A percentile compares a stretch with the other conserved stretches of the same genome.
Evolutionary conservation across 2,113 vertebrate genomes (phyloP).

Genomic region (Thermophis baileyi): DNA sequence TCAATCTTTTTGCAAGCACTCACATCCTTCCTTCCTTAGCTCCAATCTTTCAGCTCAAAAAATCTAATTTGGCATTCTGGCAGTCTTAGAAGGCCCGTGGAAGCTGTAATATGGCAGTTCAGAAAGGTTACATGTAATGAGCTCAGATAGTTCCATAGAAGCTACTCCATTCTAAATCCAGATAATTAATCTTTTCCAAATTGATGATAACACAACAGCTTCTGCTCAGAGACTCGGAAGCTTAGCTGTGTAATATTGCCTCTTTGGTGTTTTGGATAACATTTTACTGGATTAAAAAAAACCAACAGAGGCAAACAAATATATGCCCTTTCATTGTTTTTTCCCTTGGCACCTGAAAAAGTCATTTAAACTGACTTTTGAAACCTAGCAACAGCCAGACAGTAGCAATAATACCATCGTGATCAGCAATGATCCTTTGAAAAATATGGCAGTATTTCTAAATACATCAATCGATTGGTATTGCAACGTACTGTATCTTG

Average conservation of each 20-base stretch:
- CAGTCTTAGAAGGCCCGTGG: slow-evolving; percentile 27
- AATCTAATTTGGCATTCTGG: slow-evolving; percentile 41
- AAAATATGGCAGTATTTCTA: slow-evolving; percentile 38
- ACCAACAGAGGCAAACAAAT: slow-evolving; percentile 44
- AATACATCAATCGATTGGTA: not conserved
- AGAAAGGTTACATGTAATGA: slow-evolving; percentile 56
- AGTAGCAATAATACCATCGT: slow-evolving; percentile 43
- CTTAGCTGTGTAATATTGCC: slow-evolving; percentile 24
- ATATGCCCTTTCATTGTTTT: slow-evolving; percentile 29
- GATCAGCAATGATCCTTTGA: slow-evolving; percentile 36
- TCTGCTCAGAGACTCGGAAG: slow-evolving; percentile 31
- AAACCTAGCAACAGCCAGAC: slow-evolving; percentile 36
- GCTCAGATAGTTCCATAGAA: slow-evolving; percentile 54
- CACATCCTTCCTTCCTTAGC: slow-evolving; percentile 10
- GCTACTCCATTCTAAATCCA: slow-evolving; percentile 47
- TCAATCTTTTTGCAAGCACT: not conserved
- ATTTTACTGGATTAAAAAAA: slow-evolving; percentile 45
- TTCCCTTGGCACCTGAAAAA: slow-evolving; percentile 33
- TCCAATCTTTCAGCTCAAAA: slow-evolving; percentile 35
- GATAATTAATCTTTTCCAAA: slow-evolving; percentile 62
- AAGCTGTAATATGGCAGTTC: slow-evolving; percentile 49
- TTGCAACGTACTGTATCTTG: not conserved
- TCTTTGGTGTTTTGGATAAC: slow-evolving; percentile 53
- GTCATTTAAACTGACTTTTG: slow-evolving; percentile 29
- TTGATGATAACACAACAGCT: slow-evolving; percentile 58